Evolutionary conservation across 2,888 invertebrate genomes (phyloP), one percentile per base, ranked within the genome.

Genomic region (Capitulum mitella): DNA sequence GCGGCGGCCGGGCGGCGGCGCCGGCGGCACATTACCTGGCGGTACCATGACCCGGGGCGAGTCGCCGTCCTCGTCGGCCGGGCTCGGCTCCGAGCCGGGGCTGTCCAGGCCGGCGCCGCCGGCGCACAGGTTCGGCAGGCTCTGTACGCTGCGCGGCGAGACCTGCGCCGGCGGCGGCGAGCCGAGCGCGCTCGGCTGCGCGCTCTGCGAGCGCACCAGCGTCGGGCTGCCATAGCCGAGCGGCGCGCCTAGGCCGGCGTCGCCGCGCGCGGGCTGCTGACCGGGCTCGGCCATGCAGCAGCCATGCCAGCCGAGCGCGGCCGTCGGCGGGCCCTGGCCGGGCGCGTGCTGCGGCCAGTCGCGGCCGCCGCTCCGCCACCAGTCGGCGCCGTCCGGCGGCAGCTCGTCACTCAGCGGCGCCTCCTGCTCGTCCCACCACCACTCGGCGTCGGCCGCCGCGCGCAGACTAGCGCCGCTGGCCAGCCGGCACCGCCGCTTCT

Each of bases 201-300:
- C 70, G 40, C 70, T 70, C 37, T 40, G 70, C 26, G 70, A 70
- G 70, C 70, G 70, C 70, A 70, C 40, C 70, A 70, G 70, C 37
- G 22, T 37, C 37, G 37, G 70, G 40, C 70, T 40, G 70, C 0
- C 70, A 37, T 40, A 10, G 70, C 70, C 70, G 40, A n/a, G 22
- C 37, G 34, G 26, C 26, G 8, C 6, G 70, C 70, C 26, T 22
- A 8, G 37, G 19, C 70, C 0, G 58, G 12, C 12, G 29, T 58
- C 58, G n/a, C 37, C 22, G 37, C 70, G 40, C 37, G 22, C 26
- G 26, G 26, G 70, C 37, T 37, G 70, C 5, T 37, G 70, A 26
- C 26, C 70, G 40, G 16, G 70, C 37, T 70, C 70, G 40, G 70
- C 70, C 70, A 70, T 70, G 12, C 40, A 40, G 37, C 5, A 40